A percentile compares a stretch with the other conserved stretches of the same genome.
These are phyloP conservation scores for Smithornis capensis DNA, from an alignment of 2,113 vertebrate species.

Conservation along the genomic window DNA sequence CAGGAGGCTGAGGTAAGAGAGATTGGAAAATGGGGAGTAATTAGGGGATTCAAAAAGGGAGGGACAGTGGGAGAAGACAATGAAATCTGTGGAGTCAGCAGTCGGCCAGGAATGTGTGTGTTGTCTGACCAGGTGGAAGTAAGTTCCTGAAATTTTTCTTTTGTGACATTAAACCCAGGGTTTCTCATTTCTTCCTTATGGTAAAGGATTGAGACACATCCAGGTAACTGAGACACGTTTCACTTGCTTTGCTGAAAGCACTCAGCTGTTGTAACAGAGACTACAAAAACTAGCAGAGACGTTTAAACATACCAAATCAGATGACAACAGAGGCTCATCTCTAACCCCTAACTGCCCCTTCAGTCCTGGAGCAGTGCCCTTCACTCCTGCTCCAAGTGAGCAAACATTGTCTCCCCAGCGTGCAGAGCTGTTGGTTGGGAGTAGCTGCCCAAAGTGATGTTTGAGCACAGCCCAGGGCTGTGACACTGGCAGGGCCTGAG, in stretches of 20 bases:
- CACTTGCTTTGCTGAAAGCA: neutral
- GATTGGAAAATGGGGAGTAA: neutral
- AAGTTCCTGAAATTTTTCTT: neutral
- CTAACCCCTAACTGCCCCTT: neutral
- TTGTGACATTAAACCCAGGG: neutral
- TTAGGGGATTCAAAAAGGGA: neutral
- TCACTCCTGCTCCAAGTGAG: neutral
- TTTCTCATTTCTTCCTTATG: neutral
- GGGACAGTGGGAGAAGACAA: neutral
- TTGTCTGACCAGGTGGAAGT: neutral
- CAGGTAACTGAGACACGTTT: neutral
- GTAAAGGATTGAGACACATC: neutral
- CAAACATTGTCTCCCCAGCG: neutral
- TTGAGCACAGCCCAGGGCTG: neutral
- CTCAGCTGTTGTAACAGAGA: neutral
- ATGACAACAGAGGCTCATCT: neutral
- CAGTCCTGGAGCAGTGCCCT: neutral
- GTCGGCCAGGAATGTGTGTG: neutral
- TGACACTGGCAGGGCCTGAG: neutral
- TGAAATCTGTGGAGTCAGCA: neutral
- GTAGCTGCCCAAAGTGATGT: neutral
- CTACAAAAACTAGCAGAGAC: neutral
- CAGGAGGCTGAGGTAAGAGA: neutral
- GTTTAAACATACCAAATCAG: neutral
- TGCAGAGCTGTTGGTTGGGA: neutral